Base-by-base conservation (phyloP, 1,140 invertebrate species). In the Nephila pilipes region DNA sequence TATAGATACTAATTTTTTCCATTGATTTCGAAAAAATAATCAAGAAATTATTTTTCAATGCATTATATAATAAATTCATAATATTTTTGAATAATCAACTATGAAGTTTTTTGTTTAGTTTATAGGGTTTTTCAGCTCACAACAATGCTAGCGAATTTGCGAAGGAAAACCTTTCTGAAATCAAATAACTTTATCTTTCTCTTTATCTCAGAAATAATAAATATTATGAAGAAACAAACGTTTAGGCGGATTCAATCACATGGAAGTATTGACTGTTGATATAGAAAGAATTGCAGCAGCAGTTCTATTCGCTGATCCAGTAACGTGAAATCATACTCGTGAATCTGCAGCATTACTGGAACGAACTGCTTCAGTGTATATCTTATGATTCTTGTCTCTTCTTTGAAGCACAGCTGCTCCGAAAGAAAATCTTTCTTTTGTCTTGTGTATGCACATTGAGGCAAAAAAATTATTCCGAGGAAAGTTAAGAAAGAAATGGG, bases 211-310 rank as follows among this genome's bases (percentile, higher is more conserved):
- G 69, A 36, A 20, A 81, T 54, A 81, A 46, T 55, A 83, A 46
- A 46, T 55, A 54, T 12, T 14, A 16, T 20, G 36, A 54, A n/a
- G 36, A 22, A 10, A 29, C n/a, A 36, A 5, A 25, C 3, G 22
- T 18, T 36, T 29, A 54, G 12, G 32, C 32, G 0, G 38, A 20
- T 22, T 81, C 38, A 38, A 81, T 81, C 80, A 22, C 80, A 81
- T n/a, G 80, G 80, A 81, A 81, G 46, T 81, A 81, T 81, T 46
- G 80, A 46, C 38, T 81, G 25, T 22, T 81, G 80, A 81, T 81
- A 81, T 22, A 81, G 80, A 81, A 81, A 12, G 46, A 81, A 81
- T n/a, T 18, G 80, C 22, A n/a, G 69, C 69, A 75, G 69, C 69
- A 81, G 80, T 54, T 81, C 80, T 55, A 38, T n/a, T 12, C 80